Evolutionary conservation across 1,140 invertebrate species (phyloP).

Genomic region (Rhyacophila brunnea): DNA sequence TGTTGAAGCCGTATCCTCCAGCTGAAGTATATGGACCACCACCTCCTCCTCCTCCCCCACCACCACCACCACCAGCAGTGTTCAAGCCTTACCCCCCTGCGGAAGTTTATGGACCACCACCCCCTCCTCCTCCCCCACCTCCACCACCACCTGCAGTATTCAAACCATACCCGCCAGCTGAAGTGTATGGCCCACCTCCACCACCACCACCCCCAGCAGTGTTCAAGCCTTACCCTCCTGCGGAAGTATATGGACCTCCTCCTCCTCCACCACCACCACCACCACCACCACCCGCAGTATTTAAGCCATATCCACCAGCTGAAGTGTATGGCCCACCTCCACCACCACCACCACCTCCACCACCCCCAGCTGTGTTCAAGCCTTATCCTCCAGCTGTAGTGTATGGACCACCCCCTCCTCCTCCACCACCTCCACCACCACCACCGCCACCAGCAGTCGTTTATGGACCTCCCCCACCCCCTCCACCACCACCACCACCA

Average conservation of each 20-base stretch:
- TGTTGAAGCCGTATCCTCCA: slow-evolving; percentile 13
- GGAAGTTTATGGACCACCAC: slow-evolving; percentile 36
- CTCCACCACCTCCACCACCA: slow-evolving; percentile 29
- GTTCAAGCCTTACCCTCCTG: background rate
- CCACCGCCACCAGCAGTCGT: slow-evolving; percentile 7
- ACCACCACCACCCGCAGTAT: background rate
- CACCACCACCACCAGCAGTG: slow-evolving; percentile 3
- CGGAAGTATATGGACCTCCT: slow-evolving; percentile 12
- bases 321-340: background rate
- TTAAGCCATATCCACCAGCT: slow-evolving; percentile 10
- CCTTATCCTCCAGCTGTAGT: background rate
- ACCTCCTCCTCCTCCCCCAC: slow-evolving; percentile 6
- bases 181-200: background rate
- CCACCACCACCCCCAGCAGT: slow-evolving; percentile 1
- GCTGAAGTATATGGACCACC: slow-evolving; percentile 6
- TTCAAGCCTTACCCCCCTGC: background rate
- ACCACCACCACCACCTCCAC: slow-evolving; percentile 2
- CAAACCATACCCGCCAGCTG: slow-evolving; percentile 2
- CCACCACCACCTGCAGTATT: slow-evolving; percentile 1
- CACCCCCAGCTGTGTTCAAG: slow-evolving; percentile 18
- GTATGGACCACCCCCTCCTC: slow-evolving; percentile 5
- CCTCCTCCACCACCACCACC: background rate
- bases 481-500: background rate
- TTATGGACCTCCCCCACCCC: background rate
- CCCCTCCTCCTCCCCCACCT: slow-evolving; percentile 13